Conservation (phyloP, 2,113 vertebrate species). For the Tretioscincus oriximinensis region DNA sequence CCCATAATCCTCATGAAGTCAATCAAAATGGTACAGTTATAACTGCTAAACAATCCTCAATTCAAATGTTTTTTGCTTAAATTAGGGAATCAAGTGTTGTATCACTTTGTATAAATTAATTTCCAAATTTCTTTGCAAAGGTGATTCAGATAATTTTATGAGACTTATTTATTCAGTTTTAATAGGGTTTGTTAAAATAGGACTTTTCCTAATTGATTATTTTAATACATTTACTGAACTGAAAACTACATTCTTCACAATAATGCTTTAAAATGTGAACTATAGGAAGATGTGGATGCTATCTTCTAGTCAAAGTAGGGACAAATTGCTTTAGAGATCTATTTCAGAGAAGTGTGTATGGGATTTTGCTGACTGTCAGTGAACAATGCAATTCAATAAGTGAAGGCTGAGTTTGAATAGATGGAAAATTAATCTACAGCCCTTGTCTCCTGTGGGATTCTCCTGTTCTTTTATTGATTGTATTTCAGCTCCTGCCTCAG, state of each 20-base stretch:
- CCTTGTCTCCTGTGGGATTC: slow-evolving; percentile 55
- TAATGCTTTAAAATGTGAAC: slow-evolving; percentile 1
- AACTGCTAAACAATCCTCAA: too few species aligned
- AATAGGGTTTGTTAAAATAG: not conserved
- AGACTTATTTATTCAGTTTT: not conserved
- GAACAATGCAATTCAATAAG: slow-evolving; percentile 59
- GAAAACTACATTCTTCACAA: not conserved
- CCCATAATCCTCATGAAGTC: too few species aligned
- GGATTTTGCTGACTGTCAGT: slow-evolving; percentile 56
- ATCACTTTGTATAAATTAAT: not conserved
- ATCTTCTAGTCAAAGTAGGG: slow-evolving; percentile 4
- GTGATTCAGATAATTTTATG: not conserved
- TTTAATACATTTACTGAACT: not conserved
- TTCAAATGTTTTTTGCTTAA: not conserved
- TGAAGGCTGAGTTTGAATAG: slow-evolving; percentile 58
- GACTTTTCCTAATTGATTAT: not conserved
- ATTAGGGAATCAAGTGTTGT: not conserved
- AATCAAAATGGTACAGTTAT: too few species aligned
- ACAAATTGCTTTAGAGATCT: slow-evolving; percentile 39
- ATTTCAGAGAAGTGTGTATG: slow-evolving; percentile 52
- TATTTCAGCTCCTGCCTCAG: slow-evolving; percentile 49
- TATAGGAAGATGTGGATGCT: slow-evolving; percentile 23
- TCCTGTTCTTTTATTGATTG: slow-evolving; percentile 66
- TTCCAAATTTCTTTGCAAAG: not conserved
- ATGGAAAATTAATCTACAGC: slow-evolving; percentile 70